Base-by-base conservation (phyloP, 2,797 vertebrate species). In the Microctenopoma stevenorrisi region DNA sequence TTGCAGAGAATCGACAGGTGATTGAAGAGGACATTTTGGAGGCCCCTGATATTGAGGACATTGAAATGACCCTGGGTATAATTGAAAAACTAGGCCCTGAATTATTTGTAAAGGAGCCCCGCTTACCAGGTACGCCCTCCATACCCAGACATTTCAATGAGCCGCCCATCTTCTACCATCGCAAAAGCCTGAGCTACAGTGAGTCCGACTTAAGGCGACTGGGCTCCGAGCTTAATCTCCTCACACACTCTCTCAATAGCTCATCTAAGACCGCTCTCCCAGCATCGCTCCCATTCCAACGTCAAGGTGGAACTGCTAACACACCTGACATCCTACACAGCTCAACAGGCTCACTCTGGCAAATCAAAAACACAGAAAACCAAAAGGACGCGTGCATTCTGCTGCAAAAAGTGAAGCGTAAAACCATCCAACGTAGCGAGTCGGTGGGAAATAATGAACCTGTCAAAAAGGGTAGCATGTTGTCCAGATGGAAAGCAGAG, bases 161-260 rank as follows among this genome's bases (percentile, higher is more conserved):
- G 74, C 93, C 94, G 8, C 89, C 96, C 42, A 92, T 98, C 56
- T 94, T 94, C 83, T 95, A 90, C 75, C 86, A 94, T 56, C 95
- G 93, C 79, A 96, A 96, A 79, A 96, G 93, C 70, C 92, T 99
- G 54, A 96, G 97, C 91, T 98, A 96, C 68, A 99, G 98, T 12
- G 97, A 99, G 50, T 95, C 97, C 0, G 96, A 98, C 85, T 86
- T 98, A 64, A 94, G 90, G 68, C 94, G 94, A 53, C 88, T 95
- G 0, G 92, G 94, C n/a, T 91, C 94, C 2, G 81, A 96, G 26
- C 69, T 95, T 49, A 95, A 96, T 37, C 94, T 95, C 30, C 92
- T 92, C 22, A 92, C 93, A 3, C 91, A 93, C 1, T 93, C 88
- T 0, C 93, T 95, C 72, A 85, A 38, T 8, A 48, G 30, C 0